Base-by-base conservation (phyloP, 2,113 vertebrate species). In the Meriones unguiculatus region DNA sequence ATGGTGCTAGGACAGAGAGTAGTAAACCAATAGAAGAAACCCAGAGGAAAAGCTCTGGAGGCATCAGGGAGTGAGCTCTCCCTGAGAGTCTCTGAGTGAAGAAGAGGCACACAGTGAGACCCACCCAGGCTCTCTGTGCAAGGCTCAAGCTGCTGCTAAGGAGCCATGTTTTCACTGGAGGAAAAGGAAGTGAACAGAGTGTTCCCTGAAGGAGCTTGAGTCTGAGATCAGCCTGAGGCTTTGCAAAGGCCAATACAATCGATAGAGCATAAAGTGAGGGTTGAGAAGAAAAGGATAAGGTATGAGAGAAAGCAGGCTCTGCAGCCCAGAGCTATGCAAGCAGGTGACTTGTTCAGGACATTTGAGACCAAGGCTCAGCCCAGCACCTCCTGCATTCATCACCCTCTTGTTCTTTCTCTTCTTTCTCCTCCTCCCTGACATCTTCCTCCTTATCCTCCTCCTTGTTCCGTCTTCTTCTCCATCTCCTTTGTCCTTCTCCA, bases 171-270 rank as follows among this genome's bases (percentile, higher is more conserved):
- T 69, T 78, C 82, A 69, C 62, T 69, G 28, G 57, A 90, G 75
- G 28, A 35, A 41, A 73, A 25, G 32, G 50, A 46, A 72, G 41
- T 52, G 41, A 93, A 65, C 50, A 30, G 22, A 76, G 77, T 2
- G 64, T 38, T 93, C 85, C 32, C 69, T 32, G 4, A 46, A n/a
- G 67, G 30, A 30, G 0, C 28, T 57, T 13, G 78, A 57, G 84
- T 75, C 80, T 93, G 93, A 95, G 90, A 70, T 81, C 59, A 77
- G 76, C 88, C 64, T 0, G 17, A 91, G 82, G 94, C 89, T 93
- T 90, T 90, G 89, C 52, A 76, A 81, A 91, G 15, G 52, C 89
- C 65, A 50, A 73, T 92, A 70, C 22, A 18, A 91, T 85, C 75
- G 38, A 87, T 22, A 76, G 32, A 91, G 78, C 89, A 30, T 30